Evolutionary conservation across 2,113 vertebrate genomes (phyloP).

Genomic region (Gracilinanus agilis): DNA sequence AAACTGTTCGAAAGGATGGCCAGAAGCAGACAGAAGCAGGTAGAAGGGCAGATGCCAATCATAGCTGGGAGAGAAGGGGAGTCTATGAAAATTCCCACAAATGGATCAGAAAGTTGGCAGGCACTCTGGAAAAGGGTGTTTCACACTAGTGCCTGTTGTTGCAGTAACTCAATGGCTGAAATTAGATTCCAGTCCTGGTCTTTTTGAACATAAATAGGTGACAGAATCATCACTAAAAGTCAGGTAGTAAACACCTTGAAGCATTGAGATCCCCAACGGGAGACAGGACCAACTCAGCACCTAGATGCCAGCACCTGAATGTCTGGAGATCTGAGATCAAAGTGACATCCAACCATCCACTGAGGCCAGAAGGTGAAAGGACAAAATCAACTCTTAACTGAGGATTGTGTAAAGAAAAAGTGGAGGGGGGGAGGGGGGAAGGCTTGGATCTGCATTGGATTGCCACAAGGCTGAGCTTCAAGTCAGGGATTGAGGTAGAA

Average conservation of each 20-base stretch:
- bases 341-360: background rate
- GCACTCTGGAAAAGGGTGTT: background rate
- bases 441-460: background rate
- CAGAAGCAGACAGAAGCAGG: background rate
- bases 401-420: background rate
- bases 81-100: background rate
- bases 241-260: background rate
- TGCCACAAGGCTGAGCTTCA: background rate
- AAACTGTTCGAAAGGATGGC: background rate
- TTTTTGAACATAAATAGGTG: background rate
- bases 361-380: background rate
- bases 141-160: background rate
- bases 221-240: background rate
- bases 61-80: background rate
- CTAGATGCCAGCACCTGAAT: background rate
- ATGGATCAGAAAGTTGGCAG: background rate
- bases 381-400: background rate
- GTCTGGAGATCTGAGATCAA: background rate
- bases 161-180: background rate
- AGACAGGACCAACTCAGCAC: background rate
- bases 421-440: background rate
- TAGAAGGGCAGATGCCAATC: background rate
- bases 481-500: background rate
- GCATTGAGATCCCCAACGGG: background rate
- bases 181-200: background rate